Conservation (phyloP, 92 coral and sea anemone species). For the Palythoa grandis region DNA sequence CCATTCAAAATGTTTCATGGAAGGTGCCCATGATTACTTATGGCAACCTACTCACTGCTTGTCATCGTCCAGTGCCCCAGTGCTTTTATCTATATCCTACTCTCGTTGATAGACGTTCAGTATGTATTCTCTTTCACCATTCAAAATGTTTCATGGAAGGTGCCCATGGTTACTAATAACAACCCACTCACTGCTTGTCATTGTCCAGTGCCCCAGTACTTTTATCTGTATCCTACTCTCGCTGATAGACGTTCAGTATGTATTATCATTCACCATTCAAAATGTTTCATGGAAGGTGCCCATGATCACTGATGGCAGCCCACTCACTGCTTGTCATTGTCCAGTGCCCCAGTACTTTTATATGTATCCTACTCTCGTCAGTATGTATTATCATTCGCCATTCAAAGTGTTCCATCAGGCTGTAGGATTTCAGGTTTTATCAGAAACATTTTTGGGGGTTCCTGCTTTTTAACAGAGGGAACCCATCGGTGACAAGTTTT, state of each 20-base stretch:
- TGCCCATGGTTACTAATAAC: neutral
- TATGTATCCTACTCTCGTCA: neutral
- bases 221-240: neutral
- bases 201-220: neutral
- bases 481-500: too few relatives aligned
- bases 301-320: neutral
- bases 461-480: too few relatives aligned
- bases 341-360: neutral
- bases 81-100: neutral
- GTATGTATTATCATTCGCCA: too few relatives aligned
- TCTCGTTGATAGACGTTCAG: too few relatives aligned
- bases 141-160: too few relatives aligned
- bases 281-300: neutral
- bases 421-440: too few relatives aligned
- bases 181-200: neutral
- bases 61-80: neutral
- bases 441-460: too few relatives aligned
- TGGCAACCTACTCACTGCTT: neutral
- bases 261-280: neutral
- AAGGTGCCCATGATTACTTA: neutral
- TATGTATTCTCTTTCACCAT: too few relatives aligned
- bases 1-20: neutral
- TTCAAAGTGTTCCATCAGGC: too few relatives aligned
- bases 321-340: neutral
- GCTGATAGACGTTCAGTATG: neutral